These are phyloP conservation scores for Cuniculus paca DNA, from an alignment of 2,797 vertebrate species.

Conservation along the genomic window DNA sequence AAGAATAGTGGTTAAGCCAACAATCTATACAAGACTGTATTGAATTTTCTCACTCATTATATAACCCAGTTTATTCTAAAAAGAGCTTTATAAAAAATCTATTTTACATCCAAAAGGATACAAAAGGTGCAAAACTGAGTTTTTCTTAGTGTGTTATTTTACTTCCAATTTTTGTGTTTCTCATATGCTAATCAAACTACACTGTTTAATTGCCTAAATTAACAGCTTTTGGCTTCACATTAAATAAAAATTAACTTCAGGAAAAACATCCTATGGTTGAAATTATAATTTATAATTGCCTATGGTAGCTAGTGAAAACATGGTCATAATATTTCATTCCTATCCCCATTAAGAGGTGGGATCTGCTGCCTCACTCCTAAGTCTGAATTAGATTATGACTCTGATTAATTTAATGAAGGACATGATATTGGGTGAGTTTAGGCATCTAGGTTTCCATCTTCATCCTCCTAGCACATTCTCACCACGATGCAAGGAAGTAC, in stretches of 20 bases:
- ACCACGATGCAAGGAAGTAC: not conserved
- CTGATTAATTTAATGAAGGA: not conserved
- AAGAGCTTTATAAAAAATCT: not conserved
- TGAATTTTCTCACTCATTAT: not conserved
- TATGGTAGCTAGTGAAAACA: not conserved
- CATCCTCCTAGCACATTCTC: not conserved
- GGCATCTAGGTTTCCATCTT: not conserved
- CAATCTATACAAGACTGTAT: not conserved
- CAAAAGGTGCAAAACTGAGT: constrained; percentile 3
- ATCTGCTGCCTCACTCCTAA: not conserved
- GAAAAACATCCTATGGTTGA: constrained; percentile 35
- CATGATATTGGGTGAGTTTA: not conserved
- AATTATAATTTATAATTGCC: not conserved
- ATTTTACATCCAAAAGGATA: not conserved
- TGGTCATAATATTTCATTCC: not conserved
- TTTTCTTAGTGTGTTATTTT: constrained; percentile 29
- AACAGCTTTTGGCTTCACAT: constrained; percentile 1
- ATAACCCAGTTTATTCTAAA: not conserved
- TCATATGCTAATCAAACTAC: constrained; percentile 16
- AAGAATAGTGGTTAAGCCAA: constrained; percentile 12
- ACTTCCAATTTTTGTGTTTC: constrained; percentile 23
- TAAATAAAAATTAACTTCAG: constrained; percentile 36
- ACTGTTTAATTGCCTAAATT: not conserved
- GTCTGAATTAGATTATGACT: not conserved
- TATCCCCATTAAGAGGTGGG: not conserved